Evolutionary conservation across 2,888 invertebrate genomes (phyloP).

Genomic region (Epistrophe grossulariae): DNA sequence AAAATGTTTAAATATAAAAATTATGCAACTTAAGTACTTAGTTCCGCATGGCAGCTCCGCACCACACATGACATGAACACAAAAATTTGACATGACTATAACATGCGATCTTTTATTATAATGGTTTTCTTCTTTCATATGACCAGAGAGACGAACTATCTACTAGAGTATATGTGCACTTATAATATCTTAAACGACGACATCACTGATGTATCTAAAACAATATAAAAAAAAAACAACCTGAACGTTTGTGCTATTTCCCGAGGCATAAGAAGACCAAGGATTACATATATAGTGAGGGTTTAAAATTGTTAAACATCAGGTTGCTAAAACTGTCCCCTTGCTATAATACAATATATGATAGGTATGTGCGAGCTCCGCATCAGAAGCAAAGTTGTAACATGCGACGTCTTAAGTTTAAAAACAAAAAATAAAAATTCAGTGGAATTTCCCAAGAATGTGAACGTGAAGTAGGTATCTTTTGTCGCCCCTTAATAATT

Average conservation of each 20-base stretch:
- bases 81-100: constrained; percentile 8
- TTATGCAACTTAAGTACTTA: constrained; percentile 62
- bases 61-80: constrained; percentile 42
- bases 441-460: constrained; percentile 15
- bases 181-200: background rate
- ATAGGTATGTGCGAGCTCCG: background rate
- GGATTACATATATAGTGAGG: background rate
- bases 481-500: constrained; percentile 14
- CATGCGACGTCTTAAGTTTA: background rate
- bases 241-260: background rate
- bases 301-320: background rate
- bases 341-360: background rate
- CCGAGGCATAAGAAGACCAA: background rate
- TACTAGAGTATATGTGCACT: no score
- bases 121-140: background rate
- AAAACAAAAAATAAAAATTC: background rate
- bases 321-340: background rate
- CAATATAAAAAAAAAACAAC: background rate
- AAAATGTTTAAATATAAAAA: constrained; percentile 63
- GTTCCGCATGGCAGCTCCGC: constrained; percentile 60
- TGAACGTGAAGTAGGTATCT: background rate
- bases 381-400: background rate
- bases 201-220: background rate
- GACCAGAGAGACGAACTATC: background rate
- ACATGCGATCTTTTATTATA: constrained; percentile 48